phyloP scores from a whole-genome alignment of 2,797 vertebrate genomes.

The Otolemur crassicaudatus region DNA sequence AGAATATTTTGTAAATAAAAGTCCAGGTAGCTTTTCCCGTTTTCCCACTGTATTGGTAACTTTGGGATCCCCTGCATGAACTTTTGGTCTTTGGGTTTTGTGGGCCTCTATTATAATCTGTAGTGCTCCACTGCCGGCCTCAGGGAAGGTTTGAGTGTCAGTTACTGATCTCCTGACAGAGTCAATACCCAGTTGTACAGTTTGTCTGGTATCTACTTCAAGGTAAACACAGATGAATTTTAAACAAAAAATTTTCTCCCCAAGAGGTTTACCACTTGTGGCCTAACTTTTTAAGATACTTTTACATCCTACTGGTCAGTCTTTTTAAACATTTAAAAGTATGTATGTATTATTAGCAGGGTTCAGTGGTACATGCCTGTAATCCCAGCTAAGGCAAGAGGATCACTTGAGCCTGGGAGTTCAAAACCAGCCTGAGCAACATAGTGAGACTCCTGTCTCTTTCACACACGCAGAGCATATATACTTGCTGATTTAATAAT shows the following conservation, averaged over 20 bases:
- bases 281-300: conserved; percentile 51
- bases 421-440: neutral
- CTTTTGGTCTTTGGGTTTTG: conserved; percentile 63
- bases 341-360: neutral
- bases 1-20: neutral
- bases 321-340: neutral
- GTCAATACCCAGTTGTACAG: conserved; percentile 81
- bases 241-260: conserved; percentile 48
- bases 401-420: neutral
- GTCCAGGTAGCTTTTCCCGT: no score
- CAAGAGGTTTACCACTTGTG: conserved; percentile 64
- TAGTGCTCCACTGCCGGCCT: conserved; percentile 65
- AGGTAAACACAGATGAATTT: conserved; percentile 80
- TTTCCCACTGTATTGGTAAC: no score
- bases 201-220: conserved; percentile 84
- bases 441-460: neutral
- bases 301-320: conserved; percentile 1
- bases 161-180: conserved; percentile 88
- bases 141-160: conserved; percentile 75
- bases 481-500: conserved; percentile 72
- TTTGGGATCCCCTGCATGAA: neutral
- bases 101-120: conserved; percentile 72
- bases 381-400: neutral
- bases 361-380: neutral
- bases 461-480: neutral